These are phyloP conservation scores for Antigone vipio DNA, from an alignment of 2,113 vertebrate genomes.

Conservation along the genomic window DNA sequence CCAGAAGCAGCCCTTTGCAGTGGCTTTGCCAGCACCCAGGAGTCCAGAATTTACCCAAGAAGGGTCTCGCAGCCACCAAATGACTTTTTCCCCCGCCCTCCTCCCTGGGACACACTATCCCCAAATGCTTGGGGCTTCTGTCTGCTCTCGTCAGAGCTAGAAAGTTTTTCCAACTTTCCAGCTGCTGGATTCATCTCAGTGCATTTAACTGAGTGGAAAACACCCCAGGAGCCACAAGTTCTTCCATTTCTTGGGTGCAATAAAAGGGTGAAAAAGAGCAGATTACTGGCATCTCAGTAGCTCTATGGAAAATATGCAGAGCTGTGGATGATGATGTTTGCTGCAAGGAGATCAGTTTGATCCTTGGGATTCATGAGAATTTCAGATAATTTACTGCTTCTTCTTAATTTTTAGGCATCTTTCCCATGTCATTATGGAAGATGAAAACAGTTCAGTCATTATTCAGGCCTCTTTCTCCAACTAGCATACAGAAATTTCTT, in stretches of 20 bases:
- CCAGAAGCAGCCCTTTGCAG: neutral
- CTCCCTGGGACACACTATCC: too few relatives aligned
- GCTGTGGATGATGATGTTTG: too few relatives aligned
- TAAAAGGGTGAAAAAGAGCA: neutral
- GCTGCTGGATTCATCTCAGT: neutral
- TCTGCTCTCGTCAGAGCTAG: too few relatives aligned
- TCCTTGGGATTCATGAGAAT: too few relatives aligned
- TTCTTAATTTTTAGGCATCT: neutral
- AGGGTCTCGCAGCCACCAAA: neutral
- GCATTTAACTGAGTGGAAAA: neutral
- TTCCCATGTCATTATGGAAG: too few relatives aligned
- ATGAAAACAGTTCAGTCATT: neutral
- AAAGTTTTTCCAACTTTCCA: neutral
- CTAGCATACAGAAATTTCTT: neutral
- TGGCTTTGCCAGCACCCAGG: neutral
- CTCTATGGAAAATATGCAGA: neutral
- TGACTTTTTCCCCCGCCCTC: rapidly evolving
- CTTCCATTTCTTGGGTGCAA: too few relatives aligned
- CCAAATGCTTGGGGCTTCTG: neutral
- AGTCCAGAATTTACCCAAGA: neutral
- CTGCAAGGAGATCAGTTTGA: too few relatives aligned
- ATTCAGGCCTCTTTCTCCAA: neutral
- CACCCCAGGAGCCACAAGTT: neutral
- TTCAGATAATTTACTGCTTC: neutral
- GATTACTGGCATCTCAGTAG: neutral